These are phyloP conservation scores for Athrips mouffetella DNA, from an alignment of 2,888 invertebrate species.

Conservation along the genomic window DNA sequence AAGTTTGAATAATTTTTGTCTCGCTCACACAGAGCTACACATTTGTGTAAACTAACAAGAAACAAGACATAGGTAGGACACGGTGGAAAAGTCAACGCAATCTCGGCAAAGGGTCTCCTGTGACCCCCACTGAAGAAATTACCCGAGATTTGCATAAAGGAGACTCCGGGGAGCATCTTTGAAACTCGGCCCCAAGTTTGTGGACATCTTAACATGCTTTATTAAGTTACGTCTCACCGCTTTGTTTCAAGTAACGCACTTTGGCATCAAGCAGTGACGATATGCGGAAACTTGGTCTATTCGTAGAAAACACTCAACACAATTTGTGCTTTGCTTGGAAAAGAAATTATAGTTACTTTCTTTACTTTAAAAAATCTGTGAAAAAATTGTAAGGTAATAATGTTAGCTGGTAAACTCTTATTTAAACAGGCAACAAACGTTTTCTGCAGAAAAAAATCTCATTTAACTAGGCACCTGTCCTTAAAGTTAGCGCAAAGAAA, in stretches of 20 bases:
- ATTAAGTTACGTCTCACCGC: constrained; percentile 61
- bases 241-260: constrained; percentile 46
- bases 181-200: constrained; percentile 64
- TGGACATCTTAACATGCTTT: constrained; percentile 63
- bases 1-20: neutral
- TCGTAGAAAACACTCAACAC: no score
- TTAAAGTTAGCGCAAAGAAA: neutral
- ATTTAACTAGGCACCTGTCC: no score
- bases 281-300: constrained; percentile 36
- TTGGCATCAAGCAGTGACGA: constrained; percentile 42
- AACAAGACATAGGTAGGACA: constrained; percentile 44
- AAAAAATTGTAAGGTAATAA: no score
- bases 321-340: no score
- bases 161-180: constrained; percentile 66
- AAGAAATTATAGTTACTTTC: no score
- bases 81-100: constrained; percentile 62
- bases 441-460: no score
- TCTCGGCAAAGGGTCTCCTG: constrained; percentile 61
- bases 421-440: no score
- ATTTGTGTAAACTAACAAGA: constrained; percentile 20
- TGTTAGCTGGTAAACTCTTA: no score
- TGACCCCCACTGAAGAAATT: constrained; percentile 70
- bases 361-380: no score
- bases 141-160: constrained; percentile 73
- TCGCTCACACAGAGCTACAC: neutral